phyloP scores from a whole-genome alignment of 1,140 invertebrate genomes.

The Caerostris darwini region DNA sequence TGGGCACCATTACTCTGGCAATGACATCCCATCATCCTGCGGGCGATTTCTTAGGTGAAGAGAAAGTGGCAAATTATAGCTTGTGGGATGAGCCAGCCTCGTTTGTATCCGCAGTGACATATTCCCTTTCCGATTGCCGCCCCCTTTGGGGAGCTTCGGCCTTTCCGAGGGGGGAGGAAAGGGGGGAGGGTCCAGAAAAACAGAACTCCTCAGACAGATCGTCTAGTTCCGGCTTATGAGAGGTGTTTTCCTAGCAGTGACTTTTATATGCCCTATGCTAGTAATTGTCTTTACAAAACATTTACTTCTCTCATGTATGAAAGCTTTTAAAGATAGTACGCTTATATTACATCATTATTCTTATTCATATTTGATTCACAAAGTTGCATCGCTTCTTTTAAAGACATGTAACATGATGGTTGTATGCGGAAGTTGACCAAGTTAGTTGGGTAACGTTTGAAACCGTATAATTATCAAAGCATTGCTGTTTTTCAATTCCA shows the following conservation, averaged over 20 bases:
- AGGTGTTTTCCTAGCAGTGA: background rate
- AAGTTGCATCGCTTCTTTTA: too few species aligned
- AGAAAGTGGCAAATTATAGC: conserved; percentile 74
- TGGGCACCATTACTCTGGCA: conserved; percentile 57
- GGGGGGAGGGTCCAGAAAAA: background rate
- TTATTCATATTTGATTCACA: too few species aligned
- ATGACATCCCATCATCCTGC: conserved; percentile 37
- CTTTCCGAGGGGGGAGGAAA: too few species aligned
- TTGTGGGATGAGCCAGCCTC: conserved; percentile 30
- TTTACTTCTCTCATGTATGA: too few species aligned
- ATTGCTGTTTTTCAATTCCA: too few species aligned
- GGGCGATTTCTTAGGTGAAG: conserved; percentile 46
- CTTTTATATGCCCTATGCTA: background rate
- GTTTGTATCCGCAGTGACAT: conserved; percentile 51
- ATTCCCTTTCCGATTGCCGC: conserved; percentile 13
- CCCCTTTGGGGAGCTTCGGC: background rate
- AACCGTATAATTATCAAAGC: too few species aligned
- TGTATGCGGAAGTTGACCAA: too few species aligned
- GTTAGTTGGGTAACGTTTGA: too few species aligned
- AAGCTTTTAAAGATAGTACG: too few species aligned
- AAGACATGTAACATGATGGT: too few species aligned
- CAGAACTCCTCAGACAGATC: conserved; percentile 21
- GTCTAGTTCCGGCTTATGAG: conserved; percentile 38
- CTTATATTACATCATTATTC: too few species aligned
- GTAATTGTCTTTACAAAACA: too few species aligned